Evolutionary conservation across 2,113 vertebrate species (phyloP), one percentile per base, ranked within the genome.

Genomic region (Brachypodius melanocephalos): DNA sequence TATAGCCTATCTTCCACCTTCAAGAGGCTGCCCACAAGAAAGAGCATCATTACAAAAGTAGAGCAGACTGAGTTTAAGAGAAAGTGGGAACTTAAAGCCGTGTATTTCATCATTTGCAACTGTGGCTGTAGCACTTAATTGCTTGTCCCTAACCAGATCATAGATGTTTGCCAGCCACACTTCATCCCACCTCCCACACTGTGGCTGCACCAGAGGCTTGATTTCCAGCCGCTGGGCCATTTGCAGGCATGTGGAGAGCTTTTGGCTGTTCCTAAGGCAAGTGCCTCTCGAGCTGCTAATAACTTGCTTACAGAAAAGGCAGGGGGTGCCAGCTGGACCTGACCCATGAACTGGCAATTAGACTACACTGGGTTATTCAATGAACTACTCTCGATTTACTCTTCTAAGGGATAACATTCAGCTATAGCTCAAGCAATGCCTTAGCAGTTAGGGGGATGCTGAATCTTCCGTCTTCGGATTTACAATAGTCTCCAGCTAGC

Each of bases 1-100:
- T 43, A 31, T 7, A 88, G 78, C 46, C 34, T 55, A 26, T 48
- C 67, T 85, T 72, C 59, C n/a, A 63, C 63, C 72, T 93, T 82
- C 67, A 62, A 32, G 84, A 82, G 40, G 26, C 75, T 91, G 83
- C 82, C 89, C 90, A 71, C 59, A 95, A 86, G 51, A 85, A 94
- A 77, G 28, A 85, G 42, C 15, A 22, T 63, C 32, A 42, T 90
- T 67, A 36, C 38, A 84, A 73, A 91, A 89, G 52, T 6, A 93
- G 49, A 85, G 15, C 67, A 83, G 63, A 28, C n/a, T 9, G 24
- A 73, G 14, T 49, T 93, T 43, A 77, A 74, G 82, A 89, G 82
- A 88, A 90, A 79, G 82, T 36, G 55, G 63, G 36, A 91, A 85
- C 43, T 90, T 76, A 43, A 78, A 82, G 46, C 22, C 1, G 0